phyloP scores from a whole-genome alignment of 2,113 vertebrate genomes.

The Merops nubicus region DNA sequence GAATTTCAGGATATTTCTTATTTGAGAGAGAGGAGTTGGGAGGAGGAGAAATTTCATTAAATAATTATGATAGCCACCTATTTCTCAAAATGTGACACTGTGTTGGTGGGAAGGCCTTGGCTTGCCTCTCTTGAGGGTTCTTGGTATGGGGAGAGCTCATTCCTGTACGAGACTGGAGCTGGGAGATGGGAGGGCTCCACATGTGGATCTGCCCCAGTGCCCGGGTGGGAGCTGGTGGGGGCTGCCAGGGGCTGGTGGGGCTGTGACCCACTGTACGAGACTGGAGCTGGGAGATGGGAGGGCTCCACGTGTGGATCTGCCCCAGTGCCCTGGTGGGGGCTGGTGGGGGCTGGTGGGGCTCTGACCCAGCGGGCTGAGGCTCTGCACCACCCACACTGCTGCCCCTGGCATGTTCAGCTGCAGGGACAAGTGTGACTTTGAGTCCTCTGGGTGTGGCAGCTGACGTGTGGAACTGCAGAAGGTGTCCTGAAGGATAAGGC shows the following conservation, averaged over 20 bases:
- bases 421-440: neutral
- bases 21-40: neutral
- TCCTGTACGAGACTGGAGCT: neutral
- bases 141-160: neutral
- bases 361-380: too few species aligned
- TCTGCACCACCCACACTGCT: too few species aligned
- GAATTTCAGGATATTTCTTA: neutral
- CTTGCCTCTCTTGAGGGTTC: neutral
- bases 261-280: too few species aligned
- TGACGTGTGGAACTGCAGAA: neutral
- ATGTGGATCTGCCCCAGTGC: fast-evolving
- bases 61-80: neutral
- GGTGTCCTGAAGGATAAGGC: neutral
- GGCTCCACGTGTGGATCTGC: fast-evolving
- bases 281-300: neutral
- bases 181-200: neutral
- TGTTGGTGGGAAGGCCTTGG: neutral
- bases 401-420: too few species aligned
- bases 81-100: fast-evolving
- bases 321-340: fast-evolving
- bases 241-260: neutral
- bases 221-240: neutral
- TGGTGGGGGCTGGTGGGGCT: neutral
- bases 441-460: neutral
- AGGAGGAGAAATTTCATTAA: neutral